These are phyloP conservation scores for Chloroclysta siterata DNA, from an alignment of 2,888 invertebrate species.

Conservation along the genomic window DNA sequence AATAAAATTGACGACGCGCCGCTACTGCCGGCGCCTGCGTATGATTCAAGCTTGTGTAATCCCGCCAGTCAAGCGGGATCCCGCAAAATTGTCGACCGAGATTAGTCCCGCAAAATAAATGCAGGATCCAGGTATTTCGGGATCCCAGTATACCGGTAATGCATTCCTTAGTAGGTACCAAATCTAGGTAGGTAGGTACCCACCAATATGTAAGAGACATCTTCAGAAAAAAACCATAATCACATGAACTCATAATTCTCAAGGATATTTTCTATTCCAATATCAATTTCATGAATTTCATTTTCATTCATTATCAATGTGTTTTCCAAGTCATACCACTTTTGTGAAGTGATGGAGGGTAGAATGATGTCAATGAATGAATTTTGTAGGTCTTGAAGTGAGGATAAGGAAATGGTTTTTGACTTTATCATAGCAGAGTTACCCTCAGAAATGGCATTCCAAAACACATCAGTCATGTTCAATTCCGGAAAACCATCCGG, in stretches of 20 bases:
- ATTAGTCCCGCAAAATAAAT: no score
- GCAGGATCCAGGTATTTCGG: no score
- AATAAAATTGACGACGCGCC: no score
- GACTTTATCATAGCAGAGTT: neutral
- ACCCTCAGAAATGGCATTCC: constrained; percentile 46
- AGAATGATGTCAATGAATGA: constrained; percentile 15
- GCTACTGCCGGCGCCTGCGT: no score
- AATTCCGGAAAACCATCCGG: constrained; percentile 54
- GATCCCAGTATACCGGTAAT: no score
- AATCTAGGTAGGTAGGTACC: neutral
- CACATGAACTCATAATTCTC: constrained; percentile 34
- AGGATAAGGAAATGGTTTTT: neutral
- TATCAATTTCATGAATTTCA: constrained; percentile 48
- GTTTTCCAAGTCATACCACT: constrained; percentile 37
- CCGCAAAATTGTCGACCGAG: no score
- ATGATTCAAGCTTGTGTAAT: no score
- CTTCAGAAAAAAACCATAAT: neutral
- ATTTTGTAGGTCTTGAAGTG: constrained; percentile 19
- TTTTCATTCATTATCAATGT: constrained; percentile 45
- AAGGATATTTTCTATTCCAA: constrained; percentile 44
- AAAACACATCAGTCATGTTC: constrained; percentile 55
- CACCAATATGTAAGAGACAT: neutral
- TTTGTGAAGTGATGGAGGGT: constrained; percentile 7
- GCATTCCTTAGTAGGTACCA: no score
- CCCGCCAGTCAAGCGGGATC: no score